These are phyloP conservation scores for Chrysodeixis includens DNA, from an alignment of 2,888 invertebrate genomes.

Conservation along the genomic window DNA sequence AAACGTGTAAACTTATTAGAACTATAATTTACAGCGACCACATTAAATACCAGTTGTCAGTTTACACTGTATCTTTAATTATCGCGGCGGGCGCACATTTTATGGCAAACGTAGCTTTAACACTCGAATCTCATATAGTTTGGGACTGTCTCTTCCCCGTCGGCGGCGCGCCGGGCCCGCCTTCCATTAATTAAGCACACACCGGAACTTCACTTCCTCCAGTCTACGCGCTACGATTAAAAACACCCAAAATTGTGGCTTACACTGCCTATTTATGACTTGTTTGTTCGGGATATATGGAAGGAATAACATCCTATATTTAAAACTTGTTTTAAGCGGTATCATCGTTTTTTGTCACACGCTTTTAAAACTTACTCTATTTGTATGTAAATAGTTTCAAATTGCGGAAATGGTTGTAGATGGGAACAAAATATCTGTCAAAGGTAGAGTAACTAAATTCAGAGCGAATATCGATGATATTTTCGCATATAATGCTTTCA, in stretches of 20 bases:
- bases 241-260: slow-evolving; percentile 50
- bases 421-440: not conserved
- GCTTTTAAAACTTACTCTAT: not conserved
- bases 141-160: slow-evolving; percentile 36
- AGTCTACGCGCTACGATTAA: slow-evolving; percentile 50
- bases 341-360: not conserved
- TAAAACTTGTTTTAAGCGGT: not conserved
- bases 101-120: not conserved
- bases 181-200: slow-evolving; percentile 57
- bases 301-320: not conserved
- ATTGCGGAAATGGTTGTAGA: not conserved
- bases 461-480: not conserved
- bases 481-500: not conserved
- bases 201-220: slow-evolving; percentile 64
- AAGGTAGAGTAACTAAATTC: not conserved
- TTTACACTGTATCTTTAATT: slow-evolving; percentile 5
- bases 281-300: slow-evolving; percentile 38
- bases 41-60: not conserved
- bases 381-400: slow-evolving; percentile 1
- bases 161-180: slow-evolving; percentile 14
- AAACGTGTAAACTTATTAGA: not conserved
- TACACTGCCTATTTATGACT: slow-evolving; percentile 38
- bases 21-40: not conserved
- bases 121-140: slow-evolving; percentile 31
- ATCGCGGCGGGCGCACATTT: not conserved